Percentiles rank a stretch among this genome's conserved stretches.
Conservation (phyloP, 1,140 invertebrate species). For the Pseudoatta argentina region DNA sequence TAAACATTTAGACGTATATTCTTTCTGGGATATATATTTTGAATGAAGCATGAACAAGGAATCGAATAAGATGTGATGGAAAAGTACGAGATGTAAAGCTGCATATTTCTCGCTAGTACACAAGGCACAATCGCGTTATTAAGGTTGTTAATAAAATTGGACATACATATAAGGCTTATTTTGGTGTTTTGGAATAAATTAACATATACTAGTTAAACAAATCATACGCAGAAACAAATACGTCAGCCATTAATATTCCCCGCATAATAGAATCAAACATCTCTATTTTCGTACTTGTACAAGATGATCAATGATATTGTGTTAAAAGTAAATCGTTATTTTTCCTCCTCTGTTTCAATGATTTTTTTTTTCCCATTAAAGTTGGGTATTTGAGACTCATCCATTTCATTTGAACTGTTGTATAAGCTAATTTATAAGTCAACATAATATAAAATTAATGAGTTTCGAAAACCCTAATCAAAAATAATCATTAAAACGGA, state of each 20-base stretch:
- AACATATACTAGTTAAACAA: slow-evolving; percentile 20
- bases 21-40: slow-evolving; percentile 23
- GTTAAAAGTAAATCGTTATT: too few species aligned
- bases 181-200: slow-evolving; percentile 12
- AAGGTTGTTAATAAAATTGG: slow-evolving; percentile 30
- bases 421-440: too few species aligned
- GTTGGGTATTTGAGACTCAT: too few species aligned
- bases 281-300: neutral
- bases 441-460: too few species aligned
- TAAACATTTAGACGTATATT: slow-evolving; percentile 2
- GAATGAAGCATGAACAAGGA: neutral
- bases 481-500: too few species aligned
- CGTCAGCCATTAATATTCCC: slow-evolving; percentile 24
- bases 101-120: slow-evolving; percentile 39
- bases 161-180: slow-evolving; percentile 16
- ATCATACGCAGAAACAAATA: slow-evolving; percentile 44
- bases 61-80: slow-evolving; percentile 25
- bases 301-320: too few species aligned
- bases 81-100: slow-evolving; percentile 40
- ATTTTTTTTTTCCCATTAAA: too few species aligned
- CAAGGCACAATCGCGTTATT: slow-evolving; percentile 25
- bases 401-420: too few species aligned
- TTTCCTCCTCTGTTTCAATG: too few species aligned
- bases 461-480: too few species aligned
- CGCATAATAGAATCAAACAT: slow-evolving; percentile 8